A percentile compares a stretch with the other conserved stretches of the same genome.
Conservation (phyloP, 1,140 invertebrate species). For the Argopecten irradians region DNA sequence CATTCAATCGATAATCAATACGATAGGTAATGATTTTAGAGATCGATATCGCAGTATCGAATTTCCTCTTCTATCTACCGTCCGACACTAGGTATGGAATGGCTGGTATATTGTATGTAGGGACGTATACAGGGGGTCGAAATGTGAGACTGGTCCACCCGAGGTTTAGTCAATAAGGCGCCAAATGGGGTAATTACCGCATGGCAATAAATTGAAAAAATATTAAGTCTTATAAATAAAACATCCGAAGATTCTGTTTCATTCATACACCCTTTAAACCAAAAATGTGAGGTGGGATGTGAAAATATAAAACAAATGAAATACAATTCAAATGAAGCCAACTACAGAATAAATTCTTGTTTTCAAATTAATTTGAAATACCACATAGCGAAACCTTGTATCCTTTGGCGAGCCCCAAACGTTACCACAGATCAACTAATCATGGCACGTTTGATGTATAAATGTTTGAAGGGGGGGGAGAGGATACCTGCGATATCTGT, state of each 20-base stretch:
- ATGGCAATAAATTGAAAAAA: neutral
- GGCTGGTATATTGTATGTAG: neutral
- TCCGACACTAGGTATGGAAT: neutral
- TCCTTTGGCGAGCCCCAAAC: neutral
- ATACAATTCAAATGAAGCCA: neutral
- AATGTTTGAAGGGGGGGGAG: neutral
- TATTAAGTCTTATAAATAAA: too few species aligned
- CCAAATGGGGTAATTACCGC: neutral
- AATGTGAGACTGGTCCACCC: neutral
- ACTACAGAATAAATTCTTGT: neutral
- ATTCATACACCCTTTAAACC: too few species aligned
- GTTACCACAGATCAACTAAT: neutral
- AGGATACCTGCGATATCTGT: neutral
- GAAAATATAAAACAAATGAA: neutral
- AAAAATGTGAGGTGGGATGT: neutral
- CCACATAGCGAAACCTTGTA: too few species aligned
- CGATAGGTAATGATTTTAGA: neutral
- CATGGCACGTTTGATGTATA: neutral
- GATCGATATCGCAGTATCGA: neutral
- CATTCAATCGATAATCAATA: neutral
- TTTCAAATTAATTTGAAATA: too few species aligned
- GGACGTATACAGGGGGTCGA: neutral
- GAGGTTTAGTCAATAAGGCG: neutral
- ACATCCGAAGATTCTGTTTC: too few species aligned
- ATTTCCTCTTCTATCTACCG: neutral